Evolutionary conservation across 2,113 vertebrate genomes (phyloP).

Genomic region (Pollimyrus isidori): DNA sequence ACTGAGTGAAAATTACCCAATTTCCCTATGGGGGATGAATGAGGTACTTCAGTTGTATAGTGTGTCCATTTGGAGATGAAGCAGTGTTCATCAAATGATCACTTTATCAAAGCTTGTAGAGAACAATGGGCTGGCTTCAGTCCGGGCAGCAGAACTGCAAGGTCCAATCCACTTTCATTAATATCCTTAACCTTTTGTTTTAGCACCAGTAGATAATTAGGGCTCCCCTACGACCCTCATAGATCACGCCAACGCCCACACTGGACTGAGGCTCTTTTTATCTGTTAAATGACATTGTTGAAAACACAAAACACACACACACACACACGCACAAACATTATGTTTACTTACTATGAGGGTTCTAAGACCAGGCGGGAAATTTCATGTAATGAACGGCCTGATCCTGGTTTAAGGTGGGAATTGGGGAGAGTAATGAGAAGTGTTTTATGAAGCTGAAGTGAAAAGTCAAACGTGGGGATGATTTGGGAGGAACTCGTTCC

Average conservation of each 20-base stretch:
- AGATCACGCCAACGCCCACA: not conserved
- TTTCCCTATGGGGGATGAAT: not conserved
- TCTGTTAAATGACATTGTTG: not conserved
- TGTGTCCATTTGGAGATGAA: not conserved
- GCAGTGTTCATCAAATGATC: not conserved
- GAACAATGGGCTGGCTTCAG: not conserved
- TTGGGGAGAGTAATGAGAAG: not conserved
- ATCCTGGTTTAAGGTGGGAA: not conserved
- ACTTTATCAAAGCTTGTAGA: not conserved
- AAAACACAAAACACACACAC: not conserved
- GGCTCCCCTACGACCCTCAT: not conserved
- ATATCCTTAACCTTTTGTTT: not conserved
- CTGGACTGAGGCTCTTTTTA: not conserved
- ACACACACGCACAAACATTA: too few relatives aligned
- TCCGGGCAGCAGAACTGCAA: not conserved
- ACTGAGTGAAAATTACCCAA: not conserved
- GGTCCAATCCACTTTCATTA: not conserved
- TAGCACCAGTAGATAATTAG: not conserved
- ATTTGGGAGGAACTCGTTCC: not conserved
- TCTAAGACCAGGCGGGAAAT: not conserved
- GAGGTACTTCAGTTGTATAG: not conserved
- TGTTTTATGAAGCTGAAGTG: not conserved
- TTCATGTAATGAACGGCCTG: not conserved
- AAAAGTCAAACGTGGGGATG: not conserved
- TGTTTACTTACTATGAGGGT: not conserved